Base-by-base conservation (phyloP, 2,888 invertebrate genomes). In the Clusia tigrina region DNA sequence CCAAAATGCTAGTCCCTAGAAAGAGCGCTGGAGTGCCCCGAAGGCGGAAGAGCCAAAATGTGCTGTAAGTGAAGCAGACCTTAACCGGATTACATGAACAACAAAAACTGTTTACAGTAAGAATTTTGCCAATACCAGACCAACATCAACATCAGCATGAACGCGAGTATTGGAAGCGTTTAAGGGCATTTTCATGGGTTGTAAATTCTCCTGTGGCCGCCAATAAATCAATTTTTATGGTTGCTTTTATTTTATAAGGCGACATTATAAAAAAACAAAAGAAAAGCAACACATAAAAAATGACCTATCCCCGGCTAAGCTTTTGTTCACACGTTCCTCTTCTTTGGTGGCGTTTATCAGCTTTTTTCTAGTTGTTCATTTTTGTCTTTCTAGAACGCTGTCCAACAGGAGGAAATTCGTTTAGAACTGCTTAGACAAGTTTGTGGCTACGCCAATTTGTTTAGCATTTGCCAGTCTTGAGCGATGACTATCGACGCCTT, bases 151-250 rank as follows among this genome's bases (percentile, higher is more conserved):
- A 59, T 23, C 51, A 46, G 46, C 48, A 46, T 10, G 2, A 37
- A 54, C 9, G 9, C 5, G 12, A 18, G 37, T 20, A 18, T 12
- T 32, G 37, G 20, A 54, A 37, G 37, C 20, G 20, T 20, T 64
- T 51, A 22, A 60, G 65, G 64, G 60, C 59, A 62, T 66, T 69
- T 67, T 67, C 67, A 67, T 68, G 65, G 70, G 64, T 67, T 68
- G 70, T 68, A 71, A 68, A 66, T 70, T 72, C 71, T 66, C 64
- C 64, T 59, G 68, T 61, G 64, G 65, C 67, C n/a, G n/a, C n/a
- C 68, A 67, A 72, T 71, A 71, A 71, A 72, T 72, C 69, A 71
- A 69, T 70, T 70, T 67, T 69, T 71, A 61, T 61, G 60, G 60
- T 55, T 61, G 60, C 60, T 55, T 61, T 61, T 61, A 61, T 61